phyloP scores from a whole-genome alignment of 2,888 invertebrate species.

The Volucella inanis region DNA sequence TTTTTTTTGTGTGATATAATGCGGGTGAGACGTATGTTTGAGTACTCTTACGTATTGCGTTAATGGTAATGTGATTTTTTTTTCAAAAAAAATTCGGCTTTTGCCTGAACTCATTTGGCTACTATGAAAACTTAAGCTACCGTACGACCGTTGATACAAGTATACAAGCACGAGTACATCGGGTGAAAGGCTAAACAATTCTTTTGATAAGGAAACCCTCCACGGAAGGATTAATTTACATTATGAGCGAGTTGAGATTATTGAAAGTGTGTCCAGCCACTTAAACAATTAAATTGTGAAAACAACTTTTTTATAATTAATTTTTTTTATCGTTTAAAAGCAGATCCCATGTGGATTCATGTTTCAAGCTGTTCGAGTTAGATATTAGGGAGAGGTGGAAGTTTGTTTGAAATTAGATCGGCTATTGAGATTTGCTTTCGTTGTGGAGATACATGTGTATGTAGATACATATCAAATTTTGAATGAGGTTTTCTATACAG shows the following conservation, averaged over 20 bases:
- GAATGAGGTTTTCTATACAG: conserved; percentile 28
- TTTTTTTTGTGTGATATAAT: conserved; percentile 57
- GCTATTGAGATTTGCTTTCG: not conserved
- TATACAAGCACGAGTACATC: conserved; percentile 9
- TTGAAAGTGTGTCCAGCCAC: conserved; percentile 30
- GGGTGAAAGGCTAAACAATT: conserved; percentile 60
- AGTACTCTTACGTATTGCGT: conserved; percentile 63
- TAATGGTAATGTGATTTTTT: conserved; percentile 56
- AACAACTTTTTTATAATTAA: conserved; percentile 20
- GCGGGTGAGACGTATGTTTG: conserved; percentile 48
- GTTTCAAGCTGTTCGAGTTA: conserved; percentile 37
- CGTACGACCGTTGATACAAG: conserved; percentile 16
- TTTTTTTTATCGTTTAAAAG: conserved; percentile 21
- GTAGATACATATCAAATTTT: conserved; percentile 8
- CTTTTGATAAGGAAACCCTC: conserved; percentile 57
- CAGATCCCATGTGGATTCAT: conserved; percentile 24
- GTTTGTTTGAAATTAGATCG: conserved; percentile 48
- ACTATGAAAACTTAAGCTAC: conserved; percentile 49
- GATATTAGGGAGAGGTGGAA: conserved; percentile 11
- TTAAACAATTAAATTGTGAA: conserved; percentile 23
- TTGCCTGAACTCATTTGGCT: conserved; percentile 67
- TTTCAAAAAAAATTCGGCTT: conserved; percentile 56
- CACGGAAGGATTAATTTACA: conserved; percentile 67
- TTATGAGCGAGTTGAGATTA: not conserved
- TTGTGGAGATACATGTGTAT: conserved; percentile 22